Evolutionary conservation across 2,113 vertebrate genomes (phyloP).

Genomic region (Lethenteron camtschaticum): DNA sequence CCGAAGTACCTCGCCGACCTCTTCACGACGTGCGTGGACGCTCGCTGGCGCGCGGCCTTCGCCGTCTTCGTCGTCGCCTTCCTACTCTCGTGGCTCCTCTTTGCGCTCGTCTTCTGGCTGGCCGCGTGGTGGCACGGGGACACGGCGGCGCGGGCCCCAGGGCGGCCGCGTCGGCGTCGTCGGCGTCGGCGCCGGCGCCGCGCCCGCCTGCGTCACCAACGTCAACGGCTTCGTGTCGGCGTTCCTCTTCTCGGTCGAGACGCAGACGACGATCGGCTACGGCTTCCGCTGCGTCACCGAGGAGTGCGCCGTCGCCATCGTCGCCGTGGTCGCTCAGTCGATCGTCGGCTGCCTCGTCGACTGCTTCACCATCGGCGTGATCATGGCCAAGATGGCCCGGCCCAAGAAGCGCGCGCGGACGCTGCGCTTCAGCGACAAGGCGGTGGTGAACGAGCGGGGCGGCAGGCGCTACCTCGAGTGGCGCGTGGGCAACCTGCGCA

Average conservation of each 20-base stretch:
- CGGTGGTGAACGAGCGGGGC: background rate
- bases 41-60: conserved; percentile 76
- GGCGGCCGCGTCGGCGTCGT: conserved; percentile 15
- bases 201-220: background rate
- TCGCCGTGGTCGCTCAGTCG: background rate
- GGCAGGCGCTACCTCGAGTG: conserved; percentile 2
- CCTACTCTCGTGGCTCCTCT: conserved; percentile 69
- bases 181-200: conserved; percentile 12
- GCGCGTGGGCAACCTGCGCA: conserved; percentile 1
- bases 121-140: conserved; percentile 69
- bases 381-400: conserved; percentile 4
- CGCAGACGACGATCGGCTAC: conserved; percentile 1
- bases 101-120: conserved; percentile 67
- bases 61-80: conserved; percentile 62
- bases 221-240: conserved; percentile 1
- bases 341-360: conserved; percentile 4
- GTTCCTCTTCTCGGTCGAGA: conserved; percentile 4
- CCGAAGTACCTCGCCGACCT: conserved; percentile 80
- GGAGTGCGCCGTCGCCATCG: conserved; percentile 3
- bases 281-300: conserved; percentile 4
- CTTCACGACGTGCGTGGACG: conserved; percentile 94
- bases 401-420: conserved; percentile 4
- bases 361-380: conserved; percentile 2
- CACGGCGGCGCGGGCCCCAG: conserved; percentile 17
- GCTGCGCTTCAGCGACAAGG: conserved; percentile 1